Evolutionary conservation across 2,113 vertebrate genomes (phyloP), one percentile per base, ranked within the genome.

Genomic region (Pogonocichla stellata): DNA sequence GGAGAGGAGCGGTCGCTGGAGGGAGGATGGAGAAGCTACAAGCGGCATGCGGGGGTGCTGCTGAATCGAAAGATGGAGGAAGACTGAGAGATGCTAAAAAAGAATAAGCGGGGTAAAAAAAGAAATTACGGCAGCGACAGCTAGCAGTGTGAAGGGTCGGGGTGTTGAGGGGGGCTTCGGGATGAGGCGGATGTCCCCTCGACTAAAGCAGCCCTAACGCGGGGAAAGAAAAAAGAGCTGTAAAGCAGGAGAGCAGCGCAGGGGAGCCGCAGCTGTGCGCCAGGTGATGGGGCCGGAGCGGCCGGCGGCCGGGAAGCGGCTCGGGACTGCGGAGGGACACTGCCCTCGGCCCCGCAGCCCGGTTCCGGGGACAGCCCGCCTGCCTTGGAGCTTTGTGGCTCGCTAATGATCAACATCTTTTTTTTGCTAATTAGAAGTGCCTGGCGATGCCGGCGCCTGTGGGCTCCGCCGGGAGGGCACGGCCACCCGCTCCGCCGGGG

Each of bases 61-160:
- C 73, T 36, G 29, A 43, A 34, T 10, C 61, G 60, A 74, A 92
- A 66, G 40, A 60, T 12, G 43, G 36, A 71, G 43, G 22, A 79
- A 67, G 22, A 5, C 31, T 3, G 23, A 56, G 69, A 62, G 57
- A 71, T 29, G 36, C 18, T 65, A 25, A 81, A 60, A 82, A 51
- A 50, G 14, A 47, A 56, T 0, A 14, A 15, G 3, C 2, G 3
- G 8, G 22, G 2, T 1, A 1, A 3, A 2, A 14, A 38, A 5
- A 45, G 5, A 40, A 91, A 62, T 58, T 11, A 42, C 3, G 10
- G 61, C 45, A 66, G 23, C 1, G 15, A 22, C 29, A 38, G 24
- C 29, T 11, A 54, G 33, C 4, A 2, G 33, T 29, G 38, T 16
- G n/a, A 80, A 78, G 26, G 17, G 31, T 80, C 23, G 25, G n/a